Base-by-base conservation (phyloP, 2,888 invertebrate genomes). In the Argynnis bischoffii region DNA sequence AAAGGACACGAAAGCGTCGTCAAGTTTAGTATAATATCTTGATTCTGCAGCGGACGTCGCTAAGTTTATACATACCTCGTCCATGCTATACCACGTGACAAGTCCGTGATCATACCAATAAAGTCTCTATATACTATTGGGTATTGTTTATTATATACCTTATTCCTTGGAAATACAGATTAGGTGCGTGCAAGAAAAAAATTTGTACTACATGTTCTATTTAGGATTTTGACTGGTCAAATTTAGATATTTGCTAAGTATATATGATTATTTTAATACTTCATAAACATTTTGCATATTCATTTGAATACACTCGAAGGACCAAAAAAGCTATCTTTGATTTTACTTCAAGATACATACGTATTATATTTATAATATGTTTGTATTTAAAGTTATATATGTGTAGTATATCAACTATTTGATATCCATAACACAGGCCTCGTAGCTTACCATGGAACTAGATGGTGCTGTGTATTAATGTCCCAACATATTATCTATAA, bases 71-170 rank as follows among this genome's bases (percentile, higher is more conserved):
- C 79, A 78, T 77, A 72, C 75, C 75, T 86, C 78, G 80, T 75
- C 80, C 79, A 78, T 75, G 72, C 76, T 76, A 79, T 77, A 79
- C 79, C 82, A 79, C 88, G 88, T 89, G 88, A 85, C 88, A 85
- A 84, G 78, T 79, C 76, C 74, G 81, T 89, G 89, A 89, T 89
- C 88, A 88, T 83, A 87, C 89, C 85, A 89, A 89, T 89, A 87
- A 84, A 68, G 72, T 72, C 68, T 59, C 64, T 72, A 55, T 60
- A 54, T 54, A 47, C 1, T 54, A 53, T 21, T n/a, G 68, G 50
- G n/a, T 15, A 55, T 53, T 61, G 11, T 6, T 55, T 2, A 72
- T 72, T 69, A 35, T 59, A 16, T 56, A 69, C 71, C 63, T 70
- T 76, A 75, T 51, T 11, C 0, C 15, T 0, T 50, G 6, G 53